Conservation (phyloP, 2,113 vertebrate genomes). For the Alexandromys fortis region DNA sequence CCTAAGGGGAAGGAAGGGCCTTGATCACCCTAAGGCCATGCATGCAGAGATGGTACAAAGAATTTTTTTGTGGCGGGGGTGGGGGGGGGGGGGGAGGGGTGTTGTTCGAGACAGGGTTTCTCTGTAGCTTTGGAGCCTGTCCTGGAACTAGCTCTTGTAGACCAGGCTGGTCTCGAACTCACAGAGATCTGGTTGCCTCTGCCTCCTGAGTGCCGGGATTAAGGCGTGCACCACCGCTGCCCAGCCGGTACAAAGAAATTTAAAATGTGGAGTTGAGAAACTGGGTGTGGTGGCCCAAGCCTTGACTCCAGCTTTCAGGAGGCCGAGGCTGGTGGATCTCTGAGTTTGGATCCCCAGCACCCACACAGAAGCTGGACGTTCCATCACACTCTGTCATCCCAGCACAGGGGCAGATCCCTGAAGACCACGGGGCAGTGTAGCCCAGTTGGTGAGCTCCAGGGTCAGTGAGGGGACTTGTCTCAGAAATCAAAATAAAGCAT, state of each 20-base stretch:
- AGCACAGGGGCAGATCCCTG: background rate
- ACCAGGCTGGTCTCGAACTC: no score
- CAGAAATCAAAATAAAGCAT: background rate
- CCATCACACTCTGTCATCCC: background rate
- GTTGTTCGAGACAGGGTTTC: no score
- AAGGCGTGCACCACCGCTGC: accelerated
- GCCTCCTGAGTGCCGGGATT: no score
- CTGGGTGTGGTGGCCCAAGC: background rate
- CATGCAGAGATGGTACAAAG: background rate
- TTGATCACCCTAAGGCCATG: no score
- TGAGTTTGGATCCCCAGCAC: background rate
- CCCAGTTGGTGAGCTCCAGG: background rate
- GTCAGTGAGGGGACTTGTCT: background rate
- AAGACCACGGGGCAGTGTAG: no score
- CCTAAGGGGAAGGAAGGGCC: background rate
- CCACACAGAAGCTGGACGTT: background rate
- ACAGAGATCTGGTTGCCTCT: no score
- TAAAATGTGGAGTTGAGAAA: background rate
- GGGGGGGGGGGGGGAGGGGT: no score
- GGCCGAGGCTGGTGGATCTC: background rate
- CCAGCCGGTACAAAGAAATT: background rate
- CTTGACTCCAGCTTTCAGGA: background rate
- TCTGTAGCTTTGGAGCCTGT: no score
- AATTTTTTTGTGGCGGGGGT: no score
- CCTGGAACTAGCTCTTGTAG: no score